Evolutionary conservation across 2,888 invertebrate species (phyloP).

Genomic region (Phytoseiulus persimilis): DNA sequence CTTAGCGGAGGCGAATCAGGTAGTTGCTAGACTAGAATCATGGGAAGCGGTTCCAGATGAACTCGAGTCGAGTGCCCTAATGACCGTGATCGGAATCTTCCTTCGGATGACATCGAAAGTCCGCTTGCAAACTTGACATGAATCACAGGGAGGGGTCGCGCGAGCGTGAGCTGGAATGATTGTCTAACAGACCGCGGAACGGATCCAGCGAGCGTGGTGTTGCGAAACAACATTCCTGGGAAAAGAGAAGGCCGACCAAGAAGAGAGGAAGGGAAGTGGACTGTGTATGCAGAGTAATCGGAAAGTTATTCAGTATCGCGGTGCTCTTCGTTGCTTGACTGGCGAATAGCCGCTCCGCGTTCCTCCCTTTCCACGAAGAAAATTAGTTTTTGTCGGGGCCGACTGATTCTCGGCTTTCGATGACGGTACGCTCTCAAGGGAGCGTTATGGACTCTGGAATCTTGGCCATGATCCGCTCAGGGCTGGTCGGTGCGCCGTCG

Average conservation of each 20-base stretch:
- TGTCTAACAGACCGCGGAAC: too few relatives aligned
- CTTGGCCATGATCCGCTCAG: background rate
- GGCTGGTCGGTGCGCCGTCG: background rate
- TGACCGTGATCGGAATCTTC: too few relatives aligned
- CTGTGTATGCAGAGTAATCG: background rate
- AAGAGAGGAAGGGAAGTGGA: background rate
- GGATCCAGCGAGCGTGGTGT: background rate
- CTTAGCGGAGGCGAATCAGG: background rate
- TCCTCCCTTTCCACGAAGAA: background rate
- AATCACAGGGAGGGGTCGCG: too few relatives aligned
- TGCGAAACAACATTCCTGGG: background rate
- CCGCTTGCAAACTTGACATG: too few relatives aligned
- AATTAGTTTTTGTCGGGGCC: background rate
- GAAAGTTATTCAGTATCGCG: background rate
- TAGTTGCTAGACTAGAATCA: too few relatives aligned
- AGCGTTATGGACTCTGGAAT: background rate
- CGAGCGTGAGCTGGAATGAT: too few relatives aligned
- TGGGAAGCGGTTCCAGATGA: too few relatives aligned
- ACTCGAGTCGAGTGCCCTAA: too few relatives aligned
- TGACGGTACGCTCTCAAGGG: background rate
- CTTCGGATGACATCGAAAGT: too few relatives aligned
- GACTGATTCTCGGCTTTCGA: background rate
- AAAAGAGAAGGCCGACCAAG: background rate
- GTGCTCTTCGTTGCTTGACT: background rate
- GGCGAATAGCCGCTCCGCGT: background rate